Evolutionary conservation across 1,140 invertebrate genomes (phyloP), one percentile per base, ranked within the genome.

Genomic region (Drosophila insularis): DNA sequence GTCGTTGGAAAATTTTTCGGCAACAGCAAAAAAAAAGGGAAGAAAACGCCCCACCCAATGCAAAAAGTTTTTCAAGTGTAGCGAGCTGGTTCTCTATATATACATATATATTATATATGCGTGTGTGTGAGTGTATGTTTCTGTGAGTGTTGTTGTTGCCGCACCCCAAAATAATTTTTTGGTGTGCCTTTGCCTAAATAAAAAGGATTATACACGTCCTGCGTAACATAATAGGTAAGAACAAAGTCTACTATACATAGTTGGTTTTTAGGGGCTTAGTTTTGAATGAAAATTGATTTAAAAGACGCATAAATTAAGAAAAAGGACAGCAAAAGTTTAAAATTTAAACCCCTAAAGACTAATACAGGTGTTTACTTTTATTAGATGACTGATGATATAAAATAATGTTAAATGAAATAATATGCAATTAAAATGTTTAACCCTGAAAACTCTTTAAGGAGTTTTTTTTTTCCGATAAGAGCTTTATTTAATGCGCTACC

Each of bases 51-150:
- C 79, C 84, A 89, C 84, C 82, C 82, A 80, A 80, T 53, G 58
- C 66, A 70, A 58, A 87, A 87, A 80, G 77, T 87, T 79, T 85
- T 80, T 85, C 81, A 85, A 85, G 82, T 82, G 79, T 86, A 75
- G 53, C 76, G 62, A 75, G 64, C 73, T 77, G 74, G 60, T 54
- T 7, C 17, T 59, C 4, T 59, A 37, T 59, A 37, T 17, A 37
- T 59, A 35, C 35, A 59, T 35, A 31, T 59, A n/a, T 23, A 32
- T 68, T 46, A 63, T 46, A 35, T 2, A 17, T 66, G 35, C 11
- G 40, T 61, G 39, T 27, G 50, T 62, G 63, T 46, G 63, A 55
- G 71, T 43, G 68, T 63, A 50, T 7, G 59, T 74, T 68, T 69
- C 50, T 19, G 74, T 77, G 66, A 64, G 35, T 65, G 61, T 66